Percentiles rank a stretch among this genome's conserved stretches.
phyloP scores from a whole-genome alignment of 1,140 invertebrate species.

The Drosophila littoralis region DNA sequence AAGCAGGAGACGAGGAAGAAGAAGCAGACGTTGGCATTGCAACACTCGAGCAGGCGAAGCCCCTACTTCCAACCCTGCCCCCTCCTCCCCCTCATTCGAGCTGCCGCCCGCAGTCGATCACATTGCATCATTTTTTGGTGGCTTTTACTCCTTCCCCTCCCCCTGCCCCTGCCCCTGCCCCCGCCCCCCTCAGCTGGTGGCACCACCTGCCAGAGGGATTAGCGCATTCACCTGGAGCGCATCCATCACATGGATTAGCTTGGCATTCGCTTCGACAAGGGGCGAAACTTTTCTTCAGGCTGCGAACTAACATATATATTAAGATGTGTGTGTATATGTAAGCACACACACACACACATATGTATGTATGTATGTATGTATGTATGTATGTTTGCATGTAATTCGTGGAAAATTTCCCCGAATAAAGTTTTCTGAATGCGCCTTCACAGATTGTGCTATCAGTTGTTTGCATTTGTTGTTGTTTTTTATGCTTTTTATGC shows the following conservation, averaged over 20 bases:
- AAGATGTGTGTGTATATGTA: background rate
- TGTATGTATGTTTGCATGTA: no score
- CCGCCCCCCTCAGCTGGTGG: background rate
- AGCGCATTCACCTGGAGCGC: conserved; percentile 38
- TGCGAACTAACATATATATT: no score
- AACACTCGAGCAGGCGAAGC: background rate
- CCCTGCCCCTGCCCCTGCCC: background rate
- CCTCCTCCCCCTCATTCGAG: background rate
- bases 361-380: background rate
- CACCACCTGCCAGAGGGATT: conserved; percentile 43
- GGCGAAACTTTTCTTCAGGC: no score
- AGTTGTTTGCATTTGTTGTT: no score
- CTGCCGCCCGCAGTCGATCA: background rate
- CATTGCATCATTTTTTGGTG: background rate
- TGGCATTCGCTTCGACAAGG: conserved; percentile 18
- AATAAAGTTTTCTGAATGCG: background rate
- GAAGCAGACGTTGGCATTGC: background rate
- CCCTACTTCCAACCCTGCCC: background rate
- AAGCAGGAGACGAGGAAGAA: background rate
- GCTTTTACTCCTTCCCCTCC: background rate
- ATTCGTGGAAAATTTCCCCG: background rate
- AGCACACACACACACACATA: no score
- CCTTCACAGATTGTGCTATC: no score
- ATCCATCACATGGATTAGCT: conserved; percentile 52
- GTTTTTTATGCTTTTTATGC: no score